Conservation (phyloP, 1,140 invertebrate genomes). For the Cylas formicarius region DNA sequence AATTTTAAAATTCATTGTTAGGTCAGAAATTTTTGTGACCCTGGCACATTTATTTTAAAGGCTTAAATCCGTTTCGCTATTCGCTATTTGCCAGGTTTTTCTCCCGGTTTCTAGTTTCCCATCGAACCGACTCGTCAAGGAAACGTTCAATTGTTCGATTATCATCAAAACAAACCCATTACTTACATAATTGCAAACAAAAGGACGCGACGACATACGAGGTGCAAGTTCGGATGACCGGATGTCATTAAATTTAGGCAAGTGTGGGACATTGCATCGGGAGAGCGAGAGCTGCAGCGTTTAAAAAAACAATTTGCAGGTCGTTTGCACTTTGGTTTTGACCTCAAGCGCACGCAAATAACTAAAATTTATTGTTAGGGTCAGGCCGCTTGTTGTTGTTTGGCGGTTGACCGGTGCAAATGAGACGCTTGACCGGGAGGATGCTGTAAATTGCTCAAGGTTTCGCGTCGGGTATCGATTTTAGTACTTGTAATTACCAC, state of each 20-base stretch:
- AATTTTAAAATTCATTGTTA: no score
- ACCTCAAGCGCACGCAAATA: slow-evolving; percentile 22
- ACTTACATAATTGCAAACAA: slow-evolving; percentile 26
- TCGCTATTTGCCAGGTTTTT: background rate
- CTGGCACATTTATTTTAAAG: background rate
- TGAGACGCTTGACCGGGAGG: no score
- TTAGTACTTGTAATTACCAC: no score
- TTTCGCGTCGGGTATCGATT: no score
- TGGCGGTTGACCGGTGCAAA: no score
- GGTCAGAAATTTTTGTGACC: no score
- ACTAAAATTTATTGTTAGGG: slow-evolving; percentile 20
- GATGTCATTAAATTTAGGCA: slow-evolving; percentile 24
- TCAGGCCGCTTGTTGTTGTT: slow-evolving; percentile 17
- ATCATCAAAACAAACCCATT: slow-evolving; percentile 19
- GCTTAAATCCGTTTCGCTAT: background rate
- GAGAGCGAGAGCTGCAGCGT: slow-evolving; percentile 15
- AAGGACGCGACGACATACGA: no score
- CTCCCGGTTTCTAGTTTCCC: no score
- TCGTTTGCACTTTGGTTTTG: slow-evolving; percentile 21
- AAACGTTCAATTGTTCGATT: slow-evolving; percentile 21
- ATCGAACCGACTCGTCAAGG: slow-evolving; percentile 7
- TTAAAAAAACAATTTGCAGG: slow-evolving; percentile 18
- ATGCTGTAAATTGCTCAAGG: no score
- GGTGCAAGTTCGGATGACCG: slow-evolving; percentile 18
- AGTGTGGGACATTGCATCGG: slow-evolving; percentile 17